phyloP scores from a whole-genome alignment of 2,888 invertebrate genomes.

The Sinhomidia bicolor region DNA sequence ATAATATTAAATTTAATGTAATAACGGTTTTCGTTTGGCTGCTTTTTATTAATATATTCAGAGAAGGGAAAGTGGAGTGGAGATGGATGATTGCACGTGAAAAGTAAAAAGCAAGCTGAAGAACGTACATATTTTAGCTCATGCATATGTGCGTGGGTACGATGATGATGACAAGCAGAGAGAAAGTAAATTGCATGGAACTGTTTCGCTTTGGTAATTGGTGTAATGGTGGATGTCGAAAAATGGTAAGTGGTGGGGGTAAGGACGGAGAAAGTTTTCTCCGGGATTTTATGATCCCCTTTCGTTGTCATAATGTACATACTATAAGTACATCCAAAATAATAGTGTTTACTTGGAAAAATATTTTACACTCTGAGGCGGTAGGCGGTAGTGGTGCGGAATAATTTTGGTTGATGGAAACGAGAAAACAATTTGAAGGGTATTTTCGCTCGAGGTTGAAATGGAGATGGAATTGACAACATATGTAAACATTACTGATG shows the following conservation, averaged over 20 bases:
- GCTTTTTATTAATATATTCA: neutral
- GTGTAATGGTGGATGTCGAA: slow-evolving; percentile 22
- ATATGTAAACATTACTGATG: too few species aligned
- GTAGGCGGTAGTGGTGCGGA: too few species aligned
- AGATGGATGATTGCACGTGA: neutral
- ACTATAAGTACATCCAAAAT: too few species aligned
- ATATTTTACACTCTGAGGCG: neutral
- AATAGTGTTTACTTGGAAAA: too few species aligned
- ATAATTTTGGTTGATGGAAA: too few species aligned
- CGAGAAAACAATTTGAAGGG: too few species aligned
- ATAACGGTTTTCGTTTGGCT: too few species aligned
- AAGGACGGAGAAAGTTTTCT: neutral
- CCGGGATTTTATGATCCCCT: neutral
- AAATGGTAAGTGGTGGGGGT: neutral
- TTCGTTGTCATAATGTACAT: neutral
- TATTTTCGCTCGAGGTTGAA: too few species aligned
- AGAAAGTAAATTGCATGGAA: slow-evolving; percentile 27
- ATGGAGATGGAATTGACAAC: too few species aligned
- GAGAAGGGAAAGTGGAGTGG: neutral
- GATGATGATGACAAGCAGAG: neutral
- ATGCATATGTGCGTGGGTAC: neutral
- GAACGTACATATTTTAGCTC: neutral
- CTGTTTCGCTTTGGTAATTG: slow-evolving; percentile 31
- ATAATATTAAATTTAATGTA: too few species aligned
- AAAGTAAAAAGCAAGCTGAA: neutral